Base-by-base conservation (phyloP, 2,888 invertebrate genomes). In the Drosophila stalkeri region DNA sequence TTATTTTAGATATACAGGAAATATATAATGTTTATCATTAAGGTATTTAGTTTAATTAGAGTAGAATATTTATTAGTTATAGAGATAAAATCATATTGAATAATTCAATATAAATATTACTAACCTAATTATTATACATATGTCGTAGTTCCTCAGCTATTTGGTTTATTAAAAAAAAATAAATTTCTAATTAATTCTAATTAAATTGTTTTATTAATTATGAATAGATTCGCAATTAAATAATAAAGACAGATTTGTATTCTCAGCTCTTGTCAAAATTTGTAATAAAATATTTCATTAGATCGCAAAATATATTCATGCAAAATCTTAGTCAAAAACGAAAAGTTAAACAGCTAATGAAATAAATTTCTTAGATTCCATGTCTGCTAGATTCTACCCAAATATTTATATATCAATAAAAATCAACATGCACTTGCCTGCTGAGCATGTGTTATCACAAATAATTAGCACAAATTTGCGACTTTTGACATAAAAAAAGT, bases 391-490 rank as follows among this genome's bases (percentile, higher is more conserved):
- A 35, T 14, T 47, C 46, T 52, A 11, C 2, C n/a, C 14, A 27
- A 52, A 55, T 60, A 62, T 76, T 68, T 59, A 64, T 55, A 18
- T 62, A 39, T 59, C 51, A 46, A 54, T 54, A 31, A 27, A 18
- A 43, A 65, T 75, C 70, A 77, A 52, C 65, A 72, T 61, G 65
- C 46, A 35, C 54, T 52, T 61, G 55, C 60, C 44, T 37, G 55
- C 56, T 52, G 63, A 23, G 60, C 12, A 54, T 61, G 14, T 59
- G 68, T 84, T 82, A 67, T 59, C 63, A 52, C 20, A 62, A 80
- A 59, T 67, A 67, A 75, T 84, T 82, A 79, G 64, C 84, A 79
- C 65, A 72, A 78, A 74, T 72, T 70, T 69, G 82, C 69, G 70
- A 87, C 52, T 64, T 82, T 81, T 71, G 68, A 55, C 68, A 55